These are phyloP conservation scores for Noctilio leporinus DNA, from an alignment of 2,113 vertebrate species.

Conservation along the genomic window DNA sequence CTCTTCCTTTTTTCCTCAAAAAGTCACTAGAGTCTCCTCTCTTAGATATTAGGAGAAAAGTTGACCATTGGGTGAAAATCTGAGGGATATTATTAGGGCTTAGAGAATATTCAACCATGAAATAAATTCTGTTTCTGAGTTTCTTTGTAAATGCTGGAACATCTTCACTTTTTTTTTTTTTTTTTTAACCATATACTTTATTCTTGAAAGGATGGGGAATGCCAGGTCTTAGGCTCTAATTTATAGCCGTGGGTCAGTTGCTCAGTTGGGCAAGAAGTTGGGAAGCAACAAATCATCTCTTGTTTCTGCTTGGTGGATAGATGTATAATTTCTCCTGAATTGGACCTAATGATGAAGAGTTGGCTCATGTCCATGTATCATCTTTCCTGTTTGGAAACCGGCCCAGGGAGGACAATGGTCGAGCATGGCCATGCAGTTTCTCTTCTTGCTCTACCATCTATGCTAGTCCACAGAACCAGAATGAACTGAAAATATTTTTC, in stretches of 20 bases:
- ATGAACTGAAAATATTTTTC: no score
- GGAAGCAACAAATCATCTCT: neutral
- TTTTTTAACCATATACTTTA: neutral
- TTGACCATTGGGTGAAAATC: neutral
- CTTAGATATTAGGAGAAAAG: neutral
- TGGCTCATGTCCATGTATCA: neutral
- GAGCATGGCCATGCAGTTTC: neutral
- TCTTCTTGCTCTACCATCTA: neutral
- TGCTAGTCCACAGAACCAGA: neutral
- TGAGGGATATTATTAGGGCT: neutral
- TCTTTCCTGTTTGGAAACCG: neutral
- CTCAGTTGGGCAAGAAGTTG: neutral
- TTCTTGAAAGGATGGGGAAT: neutral
- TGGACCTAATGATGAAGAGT: neutral
- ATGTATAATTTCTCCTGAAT: neutral
- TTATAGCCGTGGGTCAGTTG: neutral
- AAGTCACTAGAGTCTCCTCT: neutral
- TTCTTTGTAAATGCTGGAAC: neutral
- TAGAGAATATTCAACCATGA: neutral
- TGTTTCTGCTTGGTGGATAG: neutral
- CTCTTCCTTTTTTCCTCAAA: neutral
- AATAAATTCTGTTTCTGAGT: neutral
- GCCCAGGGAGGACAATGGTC: neutral
- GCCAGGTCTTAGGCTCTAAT: neutral
- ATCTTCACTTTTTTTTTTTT: neutral